Conservation (phyloP, 2,888 invertebrate genomes). For the Siphlonurus alternatus region DNA sequence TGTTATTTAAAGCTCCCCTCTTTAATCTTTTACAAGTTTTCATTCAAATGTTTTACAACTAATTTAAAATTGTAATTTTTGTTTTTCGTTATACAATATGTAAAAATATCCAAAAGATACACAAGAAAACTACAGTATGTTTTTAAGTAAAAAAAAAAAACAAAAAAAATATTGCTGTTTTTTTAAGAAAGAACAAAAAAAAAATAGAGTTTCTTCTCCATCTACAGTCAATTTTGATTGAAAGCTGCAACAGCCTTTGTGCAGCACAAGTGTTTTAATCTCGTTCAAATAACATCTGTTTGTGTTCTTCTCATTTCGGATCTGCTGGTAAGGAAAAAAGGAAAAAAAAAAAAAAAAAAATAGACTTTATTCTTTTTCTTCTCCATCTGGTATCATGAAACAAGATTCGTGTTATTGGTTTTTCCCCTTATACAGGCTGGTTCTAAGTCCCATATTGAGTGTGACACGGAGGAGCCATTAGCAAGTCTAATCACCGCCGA, state of each 20-base stretch:
- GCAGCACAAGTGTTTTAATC: not conserved
- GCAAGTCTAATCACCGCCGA: not conserved
- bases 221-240: not conserved
- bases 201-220: not conserved
- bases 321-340: too few species aligned
- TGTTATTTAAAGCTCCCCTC: not conserved
- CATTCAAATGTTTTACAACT: not conserved
- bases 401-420: not conserved
- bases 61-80: not conserved
- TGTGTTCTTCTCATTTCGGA: not conserved
- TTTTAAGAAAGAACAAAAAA: not conserved
- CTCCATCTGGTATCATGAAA: not conserved
- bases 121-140: not conserved
- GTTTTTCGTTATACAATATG: not conserved
- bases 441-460: not conserved
- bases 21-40: not conserved
- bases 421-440: not conserved
- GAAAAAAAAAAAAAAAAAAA: not conserved
- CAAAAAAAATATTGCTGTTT: not conserved
- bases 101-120: not conserved
- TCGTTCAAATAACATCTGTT: not conserved
- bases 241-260: not conserved
- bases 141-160: too few species aligned
- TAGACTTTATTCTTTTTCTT: not conserved
- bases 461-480: not conserved